These are phyloP conservation scores for Ommatoiulus sabulosus DNA, from an alignment of 2,888 invertebrate species.

Conservation along the genomic window DNA sequence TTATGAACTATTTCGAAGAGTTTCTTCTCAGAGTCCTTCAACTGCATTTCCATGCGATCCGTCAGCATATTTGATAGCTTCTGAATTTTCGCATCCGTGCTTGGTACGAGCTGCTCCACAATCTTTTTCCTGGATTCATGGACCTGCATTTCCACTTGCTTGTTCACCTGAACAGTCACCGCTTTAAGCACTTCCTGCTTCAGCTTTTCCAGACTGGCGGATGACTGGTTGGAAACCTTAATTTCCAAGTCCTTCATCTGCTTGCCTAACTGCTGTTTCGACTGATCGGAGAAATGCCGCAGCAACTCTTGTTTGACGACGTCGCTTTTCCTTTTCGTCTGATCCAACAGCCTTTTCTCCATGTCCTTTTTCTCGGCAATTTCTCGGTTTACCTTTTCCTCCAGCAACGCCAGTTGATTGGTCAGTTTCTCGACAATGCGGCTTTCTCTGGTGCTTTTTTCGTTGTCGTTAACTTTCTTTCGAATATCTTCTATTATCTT, in stretches of 20 bases:
- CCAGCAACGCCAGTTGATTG: background rate
- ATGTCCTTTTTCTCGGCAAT: background rate
- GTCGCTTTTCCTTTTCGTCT: background rate
- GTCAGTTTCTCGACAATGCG: background rate
- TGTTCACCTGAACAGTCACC: background rate
- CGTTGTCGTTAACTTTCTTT: background rate
- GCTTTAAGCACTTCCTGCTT: background rate
- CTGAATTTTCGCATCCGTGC: background rate
- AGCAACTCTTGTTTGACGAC: background rate
- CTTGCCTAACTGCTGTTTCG: background rate
- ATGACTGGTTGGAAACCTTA: background rate
- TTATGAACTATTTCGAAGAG: background rate
- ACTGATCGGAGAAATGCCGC: background rate
- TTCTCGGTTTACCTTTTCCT: constrained; percentile 7
- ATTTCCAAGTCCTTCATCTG: constrained; percentile 10
- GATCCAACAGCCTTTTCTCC: constrained; percentile 6
- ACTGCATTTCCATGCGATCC: background rate
- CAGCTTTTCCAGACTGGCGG: background rate
- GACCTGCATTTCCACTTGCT: constrained; percentile 3
- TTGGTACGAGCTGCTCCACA: background rate
- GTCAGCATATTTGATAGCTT: background rate
- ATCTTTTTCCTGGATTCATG: constrained; percentile 26
- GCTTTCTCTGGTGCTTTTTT: background rate
- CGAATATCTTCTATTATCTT: background rate
- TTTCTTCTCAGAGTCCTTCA: background rate